Base-by-base conservation (phyloP, 2,113 vertebrate species). In the Miniopterus natalensis region DNA sequence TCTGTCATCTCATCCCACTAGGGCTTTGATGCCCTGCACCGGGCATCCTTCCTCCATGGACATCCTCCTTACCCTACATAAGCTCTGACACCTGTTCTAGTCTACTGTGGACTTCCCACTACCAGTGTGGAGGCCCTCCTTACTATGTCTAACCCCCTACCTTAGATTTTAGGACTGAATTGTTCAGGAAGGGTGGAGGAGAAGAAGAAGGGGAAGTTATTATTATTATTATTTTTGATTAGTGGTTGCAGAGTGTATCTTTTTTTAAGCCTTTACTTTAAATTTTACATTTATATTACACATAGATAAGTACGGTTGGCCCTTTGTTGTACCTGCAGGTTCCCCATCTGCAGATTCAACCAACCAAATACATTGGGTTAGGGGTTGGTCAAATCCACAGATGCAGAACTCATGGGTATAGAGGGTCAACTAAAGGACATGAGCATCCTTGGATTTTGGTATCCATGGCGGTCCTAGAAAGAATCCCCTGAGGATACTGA, bases 81-180 rank as follows among this genome's bases (percentile, higher is more conserved):
- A 31, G 21, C n/a, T 47, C 63, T 31, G 13, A 36, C 31, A 13
- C 20, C 31, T 68, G 57, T 68, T 45, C 25, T 45, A 42, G 15
- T 18, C 17, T 27, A 3, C 4, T 9, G 0, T 0, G 7, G 68
- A 25, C 42, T 68, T 49, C 57, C 9, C 1, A 21, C 36, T 14
- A 31, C 12, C 29, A 18, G 29, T 1, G 1, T 18, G 59, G 68
- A 18, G 31, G 40, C 17, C n/a, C 5, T 0, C 18, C 5, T 53
- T 51, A 74, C 36, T n/a, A 11, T 55, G 68, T 10, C 6, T 15
- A 5, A 25, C 29, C 18, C 14, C 8, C 51, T 11, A 20, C 45
- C 18, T 40, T 3, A 40, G 40, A 29, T 25, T 84, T 79, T 42
- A 94, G 70, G 66, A 31, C 36, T 47, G n/a, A 90, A 70, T 55